Evolutionary conservation across 1,140 invertebrate species (phyloP).

Genomic region (Megalopta genalis): DNA sequence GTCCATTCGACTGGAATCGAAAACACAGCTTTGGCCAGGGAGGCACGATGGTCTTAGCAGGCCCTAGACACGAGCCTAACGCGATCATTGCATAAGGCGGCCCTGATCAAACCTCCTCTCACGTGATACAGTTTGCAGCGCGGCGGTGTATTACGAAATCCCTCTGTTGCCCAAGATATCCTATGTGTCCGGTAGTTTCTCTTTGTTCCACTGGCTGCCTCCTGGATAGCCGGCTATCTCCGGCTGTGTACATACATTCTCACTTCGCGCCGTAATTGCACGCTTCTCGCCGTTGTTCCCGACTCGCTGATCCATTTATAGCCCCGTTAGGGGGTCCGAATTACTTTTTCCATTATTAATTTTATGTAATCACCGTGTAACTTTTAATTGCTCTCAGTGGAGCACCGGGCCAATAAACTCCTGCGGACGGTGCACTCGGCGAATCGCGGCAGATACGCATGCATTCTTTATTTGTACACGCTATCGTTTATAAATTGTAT

Average conservation of each 20-base stretch:
- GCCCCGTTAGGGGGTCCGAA: neutral
- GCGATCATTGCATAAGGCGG: no score
- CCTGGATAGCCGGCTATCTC: conserved; percentile 36
- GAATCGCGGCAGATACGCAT: no score
- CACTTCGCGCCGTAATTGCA: conserved; percentile 23
- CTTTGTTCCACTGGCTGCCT: conserved; percentile 66
- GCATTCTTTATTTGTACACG: no score
- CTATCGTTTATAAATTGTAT: no score
- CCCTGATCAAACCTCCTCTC: conserved; percentile 26
- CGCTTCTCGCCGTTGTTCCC: neutral
- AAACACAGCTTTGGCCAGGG: no score
- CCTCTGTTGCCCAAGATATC: conserved; percentile 59
- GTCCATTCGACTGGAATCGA: no score
- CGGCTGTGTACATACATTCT: conserved; percentile 32
- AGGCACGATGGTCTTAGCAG: no score
- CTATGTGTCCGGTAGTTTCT: conserved; percentile 69
- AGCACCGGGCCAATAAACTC: neutral
- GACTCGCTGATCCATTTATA: conserved; percentile 12
- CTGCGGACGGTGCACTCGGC: no score
- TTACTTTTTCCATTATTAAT: conserved; percentile 8
- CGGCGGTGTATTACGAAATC: conserved; percentile 41
- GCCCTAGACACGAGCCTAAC: no score
- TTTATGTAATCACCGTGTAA: conserved; percentile 10
- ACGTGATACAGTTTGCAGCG: conserved; percentile 39
- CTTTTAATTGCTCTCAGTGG: neutral